Percentiles rank a stretch among this genome's conserved stretches.
Conservation (phyloP, 2,888 invertebrate genomes). For the Lysandra coridon region DNA sequence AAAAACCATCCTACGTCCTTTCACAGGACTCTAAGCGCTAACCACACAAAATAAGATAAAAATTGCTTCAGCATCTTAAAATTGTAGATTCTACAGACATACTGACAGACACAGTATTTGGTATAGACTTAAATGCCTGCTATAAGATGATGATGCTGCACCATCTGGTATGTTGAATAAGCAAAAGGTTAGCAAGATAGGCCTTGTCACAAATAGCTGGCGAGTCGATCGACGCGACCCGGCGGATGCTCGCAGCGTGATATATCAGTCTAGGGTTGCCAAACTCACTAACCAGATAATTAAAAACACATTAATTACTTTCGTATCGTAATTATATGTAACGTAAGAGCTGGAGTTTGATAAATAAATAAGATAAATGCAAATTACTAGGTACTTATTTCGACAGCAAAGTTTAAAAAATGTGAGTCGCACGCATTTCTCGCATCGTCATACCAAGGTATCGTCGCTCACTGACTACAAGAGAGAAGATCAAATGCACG, state of each 20-base stretch:
- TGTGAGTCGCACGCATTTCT: too few relatives aligned
- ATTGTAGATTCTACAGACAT: too few relatives aligned
- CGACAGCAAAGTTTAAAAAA: background rate
- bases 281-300: slow-evolving; percentile 28
- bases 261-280: slow-evolving; percentile 55
- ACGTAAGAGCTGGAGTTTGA: background rate
- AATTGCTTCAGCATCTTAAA: background rate
- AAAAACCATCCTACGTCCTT: background rate
- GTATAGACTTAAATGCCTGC: background rate
- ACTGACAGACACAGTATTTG: too few relatives aligned
- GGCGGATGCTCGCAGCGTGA: slow-evolving; percentile 60
- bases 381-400: background rate
- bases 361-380: background rate
- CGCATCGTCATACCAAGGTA: too few relatives aligned
- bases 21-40: background rate
- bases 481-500: background rate
- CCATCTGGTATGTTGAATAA: slow-evolving; percentile 36
- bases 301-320: background rate
- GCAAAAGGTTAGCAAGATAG: slow-evolving; percentile 44
- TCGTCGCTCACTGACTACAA: too few relatives aligned
- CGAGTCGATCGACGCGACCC: slow-evolving; percentile 51
- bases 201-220: slow-evolving; percentile 61
- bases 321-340: background rate
- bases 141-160: slow-evolving; percentile 22
- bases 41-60: background rate